phyloP scores from a whole-genome alignment of 2,888 invertebrate genomes.

The Brassicogethes aeneus region DNA sequence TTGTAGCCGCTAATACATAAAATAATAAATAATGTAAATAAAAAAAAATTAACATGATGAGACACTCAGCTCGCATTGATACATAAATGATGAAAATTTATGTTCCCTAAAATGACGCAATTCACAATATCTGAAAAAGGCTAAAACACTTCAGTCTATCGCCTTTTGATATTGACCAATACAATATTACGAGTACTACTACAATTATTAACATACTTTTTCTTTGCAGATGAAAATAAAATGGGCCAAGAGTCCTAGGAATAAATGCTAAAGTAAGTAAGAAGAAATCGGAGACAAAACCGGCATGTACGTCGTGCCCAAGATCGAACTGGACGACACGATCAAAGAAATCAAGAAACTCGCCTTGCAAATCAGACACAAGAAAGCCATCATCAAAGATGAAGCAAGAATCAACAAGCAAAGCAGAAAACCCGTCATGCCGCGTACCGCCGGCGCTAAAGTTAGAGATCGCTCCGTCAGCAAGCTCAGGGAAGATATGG shows the following conservation, averaged over 20 bases:
- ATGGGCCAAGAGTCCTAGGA: conserved; percentile 63
- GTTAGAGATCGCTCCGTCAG: conserved; percentile 30
- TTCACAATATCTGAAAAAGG: too few relatives aligned
- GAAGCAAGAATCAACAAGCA: conserved; percentile 77
- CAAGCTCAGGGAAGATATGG: conserved; percentile 72
- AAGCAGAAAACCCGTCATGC: conserved; percentile 73
- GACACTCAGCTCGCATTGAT: conserved; percentile 54
- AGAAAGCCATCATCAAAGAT: conserved; percentile 75
- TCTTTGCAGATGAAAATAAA: conserved; percentile 68
- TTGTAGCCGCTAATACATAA: too few relatives aligned
- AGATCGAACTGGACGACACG: conserved; percentile 85
- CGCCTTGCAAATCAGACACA: conserved; percentile 81
- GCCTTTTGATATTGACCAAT: too few relatives aligned
- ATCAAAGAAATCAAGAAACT: conserved; percentile 72
- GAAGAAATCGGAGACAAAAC: conserved; percentile 78
- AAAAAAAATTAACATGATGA: conserved; percentile 41
- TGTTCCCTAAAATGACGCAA: too few relatives aligned
- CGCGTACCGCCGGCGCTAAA: conserved; percentile 66
- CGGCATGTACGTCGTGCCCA: conserved; percentile 82
- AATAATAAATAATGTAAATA: background rate
- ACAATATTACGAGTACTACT: too few relatives aligned
- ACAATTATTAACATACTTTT: background rate
- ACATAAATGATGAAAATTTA: conserved; percentile 49
- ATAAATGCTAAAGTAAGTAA: conserved; percentile 87
- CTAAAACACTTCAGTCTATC: too few relatives aligned